Evolutionary conservation across 1,140 invertebrate species (phyloP), one percentile per base, ranked within the genome.

Genomic region (Andricus grossulariae): DNA sequence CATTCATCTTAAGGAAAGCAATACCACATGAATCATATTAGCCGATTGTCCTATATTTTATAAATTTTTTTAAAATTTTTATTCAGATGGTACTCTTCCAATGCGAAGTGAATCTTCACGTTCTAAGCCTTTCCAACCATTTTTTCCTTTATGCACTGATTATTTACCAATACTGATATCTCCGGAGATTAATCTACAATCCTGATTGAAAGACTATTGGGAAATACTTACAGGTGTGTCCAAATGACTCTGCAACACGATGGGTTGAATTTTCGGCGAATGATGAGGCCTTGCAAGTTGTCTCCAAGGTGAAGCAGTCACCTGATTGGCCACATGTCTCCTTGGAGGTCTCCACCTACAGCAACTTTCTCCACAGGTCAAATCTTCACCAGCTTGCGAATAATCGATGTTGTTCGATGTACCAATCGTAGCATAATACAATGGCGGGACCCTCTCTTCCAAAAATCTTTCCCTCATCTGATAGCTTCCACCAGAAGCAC

Each of bases 251-350:
- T 75, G 80, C 18, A 80, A 32, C 4, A 84, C 72, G 15, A 82
- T 82, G 2, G 84, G 82, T 50, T 80, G 87, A 8, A 76, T 54
- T 57, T 84, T 86, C 5, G 89, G 88, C 19, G 83, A 87, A 78
- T 90, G 86, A 82, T 90, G 87, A 21, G 87, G 88, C 73, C 82
- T 82, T 11, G 82, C 54, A 0, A 88, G 83, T 77, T 90, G 89
- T 51, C 82, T 81, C 89, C 89, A 90, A 2, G 89, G 89, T 15
- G 88, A 90, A n/a, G 88, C 88, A 2, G 84, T 87, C 8, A 90
- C 89, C 19, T 87, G 84, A 77, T 90, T 90, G 4, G 89, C 88
- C 18, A 90, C 89, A 50, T 88, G 84, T 19, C 82, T 85, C 49
- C 74, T 83, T 3, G 79, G 81, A 39, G 82, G 72, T 39, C 70